Evolutionary conservation across 1,140 invertebrate genomes (phyloP), one percentile per base, ranked within the genome.

Genomic region (Eueides isabella): DNA sequence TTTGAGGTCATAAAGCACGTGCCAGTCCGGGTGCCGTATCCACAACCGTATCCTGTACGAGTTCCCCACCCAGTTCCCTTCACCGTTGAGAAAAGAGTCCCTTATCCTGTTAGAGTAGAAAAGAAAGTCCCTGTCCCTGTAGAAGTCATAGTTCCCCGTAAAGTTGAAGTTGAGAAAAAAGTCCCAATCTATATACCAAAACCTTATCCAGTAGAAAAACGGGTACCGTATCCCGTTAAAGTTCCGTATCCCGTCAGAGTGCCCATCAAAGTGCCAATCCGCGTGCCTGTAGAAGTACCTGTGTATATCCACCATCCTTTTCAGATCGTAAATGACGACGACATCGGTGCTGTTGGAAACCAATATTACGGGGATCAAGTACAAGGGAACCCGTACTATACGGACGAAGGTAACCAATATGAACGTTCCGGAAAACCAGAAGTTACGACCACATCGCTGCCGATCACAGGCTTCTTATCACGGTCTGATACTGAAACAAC

Each of bases 171-270:
- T 0, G 95, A 96, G 75, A 95, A 95, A 81, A 95, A 94, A 80
- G 94, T 95, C 2, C 95, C 95, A 1, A 85, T 93, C 62, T 91
- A 92, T 69, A 80, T 94, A 4, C 94, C 94, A 0, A 95, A 94
- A 23, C 95, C 95, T n/a, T 95, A 95, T 80, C 94, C 95, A 0
- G 93, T 96, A 0, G 95, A 96, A 79, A 96, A 96, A 81, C 94
- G 94, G 30, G 94, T 96, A 3, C 95, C 95, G 0, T 93, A 94
- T 67, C 94, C 94, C 0, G 95, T 96, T 61, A 94, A 89, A 78
- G 93, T 94, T 14, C 93, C 94, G 3, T 93, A 93, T 79, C 89
- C 90, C 9, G 92, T 94, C 1, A 91, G 89, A 80, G 93, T 94
- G 2, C 95, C 95, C 0, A 86, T 93, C 14, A 88, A 87, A 77